These are phyloP conservation scores for Diogma glabrata DNA, from an alignment of 2,888 invertebrate genomes.

Conservation along the genomic window DNA sequence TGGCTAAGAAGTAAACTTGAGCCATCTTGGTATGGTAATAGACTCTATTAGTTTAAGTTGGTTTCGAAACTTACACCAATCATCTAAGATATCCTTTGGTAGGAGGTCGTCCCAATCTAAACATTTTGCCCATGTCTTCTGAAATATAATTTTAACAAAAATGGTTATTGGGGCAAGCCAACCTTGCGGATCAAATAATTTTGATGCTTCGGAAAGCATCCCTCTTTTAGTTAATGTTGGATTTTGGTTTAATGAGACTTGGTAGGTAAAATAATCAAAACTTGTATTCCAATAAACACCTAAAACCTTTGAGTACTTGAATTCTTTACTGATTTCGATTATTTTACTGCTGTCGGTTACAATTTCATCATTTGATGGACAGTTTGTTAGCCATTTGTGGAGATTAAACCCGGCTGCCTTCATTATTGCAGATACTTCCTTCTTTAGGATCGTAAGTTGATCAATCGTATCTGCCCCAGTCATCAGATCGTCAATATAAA, in stretches of 20 bases:
- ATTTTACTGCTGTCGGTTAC: neutral
- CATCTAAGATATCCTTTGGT: neutral
- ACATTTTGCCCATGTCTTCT: neutral
- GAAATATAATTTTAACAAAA: neutral
- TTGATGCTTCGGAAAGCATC: neutral
- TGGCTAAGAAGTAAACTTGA: neutral
- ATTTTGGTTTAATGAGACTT: too few relatives aligned
- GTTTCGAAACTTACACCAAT: neutral
- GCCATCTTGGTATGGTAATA: too few relatives aligned
- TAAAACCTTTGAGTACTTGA: too few relatives aligned
- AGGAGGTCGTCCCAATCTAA: neutral
- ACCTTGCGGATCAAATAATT: neutral
- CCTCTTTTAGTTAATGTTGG: neutral
- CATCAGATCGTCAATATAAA: constrained; percentile 20
- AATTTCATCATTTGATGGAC: neutral
- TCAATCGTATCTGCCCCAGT: constrained; percentile 12
- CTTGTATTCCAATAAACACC: too few relatives aligned
- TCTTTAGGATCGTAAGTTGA: constrained; percentile 12
- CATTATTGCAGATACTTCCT: constrained; percentile 10
- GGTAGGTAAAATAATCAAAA: too few relatives aligned
- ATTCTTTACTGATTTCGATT: neutral
- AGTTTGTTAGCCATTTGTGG: constrained; percentile 11
- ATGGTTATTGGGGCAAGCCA: neutral
- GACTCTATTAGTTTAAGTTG: neutral
- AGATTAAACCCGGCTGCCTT: constrained; percentile 13